phyloP scores from a whole-genome alignment of 2,888 invertebrate species.

The Omphaloscelis lunosa region DNA sequence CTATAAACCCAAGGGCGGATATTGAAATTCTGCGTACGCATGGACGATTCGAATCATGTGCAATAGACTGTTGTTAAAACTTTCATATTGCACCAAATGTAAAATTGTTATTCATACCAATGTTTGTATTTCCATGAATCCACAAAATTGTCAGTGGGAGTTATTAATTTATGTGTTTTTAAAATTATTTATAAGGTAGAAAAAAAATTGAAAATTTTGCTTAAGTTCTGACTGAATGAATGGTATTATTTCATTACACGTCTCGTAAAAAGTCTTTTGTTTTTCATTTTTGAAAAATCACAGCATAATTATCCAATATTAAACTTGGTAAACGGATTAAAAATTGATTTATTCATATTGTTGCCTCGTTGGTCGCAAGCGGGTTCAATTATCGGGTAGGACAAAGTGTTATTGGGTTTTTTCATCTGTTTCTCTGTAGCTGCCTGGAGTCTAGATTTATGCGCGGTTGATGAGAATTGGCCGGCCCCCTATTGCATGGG shows the following conservation, averaged over 20 bases:
- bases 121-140: slow-evolving; percentile 34
- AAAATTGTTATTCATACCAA: slow-evolving; percentile 64
- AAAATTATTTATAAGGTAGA: too few species aligned
- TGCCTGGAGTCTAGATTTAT: neutral
- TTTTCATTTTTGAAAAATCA: neutral
- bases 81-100: slow-evolving; percentile 63
- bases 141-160: slow-evolving; percentile 20
- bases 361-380: neutral
- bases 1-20: slow-evolving; percentile 70
- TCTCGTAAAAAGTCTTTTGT: too few species aligned
- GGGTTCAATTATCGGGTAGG: neutral
- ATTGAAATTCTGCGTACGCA: slow-evolving; percentile 75
- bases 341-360: neutral
- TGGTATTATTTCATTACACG: neutral
- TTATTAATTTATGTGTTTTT: slow-evolving; percentile 11
- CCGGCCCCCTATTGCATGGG: neutral
- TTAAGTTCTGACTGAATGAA: neutral
- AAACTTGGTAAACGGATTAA: neutral
- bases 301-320: neutral
- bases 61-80: slow-evolving; percentile 65
- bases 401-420: neutral
- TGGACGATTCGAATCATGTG: slow-evolving; percentile 65
- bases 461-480: neutral
- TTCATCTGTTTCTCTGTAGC: neutral
- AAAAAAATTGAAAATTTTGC: neutral